These are phyloP conservation scores for Rhynchopsitta pachyrhyncha DNA, from an alignment of 2,113 vertebrate genomes.

Conservation along the genomic window DNA sequence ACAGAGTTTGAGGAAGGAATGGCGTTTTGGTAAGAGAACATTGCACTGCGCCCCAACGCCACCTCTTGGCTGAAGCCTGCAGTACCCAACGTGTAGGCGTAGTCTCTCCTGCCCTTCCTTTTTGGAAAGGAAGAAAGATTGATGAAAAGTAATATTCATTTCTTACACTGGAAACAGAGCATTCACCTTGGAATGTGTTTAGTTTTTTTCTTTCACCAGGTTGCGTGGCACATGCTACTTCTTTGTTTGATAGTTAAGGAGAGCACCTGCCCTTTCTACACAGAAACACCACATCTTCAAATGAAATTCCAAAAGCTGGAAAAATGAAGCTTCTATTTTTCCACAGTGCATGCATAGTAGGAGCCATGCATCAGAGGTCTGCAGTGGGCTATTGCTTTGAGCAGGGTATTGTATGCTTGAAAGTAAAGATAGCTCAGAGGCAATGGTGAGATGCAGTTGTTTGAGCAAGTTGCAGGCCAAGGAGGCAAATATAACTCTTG, in stretches of 20 bases:
- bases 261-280: neutral
- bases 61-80: conserved; percentile 65
- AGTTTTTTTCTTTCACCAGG: neutral
- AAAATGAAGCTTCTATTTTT: neutral
- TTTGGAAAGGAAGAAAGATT: neutral
- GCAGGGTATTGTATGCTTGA: fast-evolving
- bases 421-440: neutral
- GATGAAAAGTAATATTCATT: neutral
- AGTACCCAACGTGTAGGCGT: neutral
- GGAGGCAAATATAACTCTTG: neutral
- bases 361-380: neutral
- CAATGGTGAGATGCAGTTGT: neutral
- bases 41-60: conserved; percentile 53
- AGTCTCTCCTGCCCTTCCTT: neutral
- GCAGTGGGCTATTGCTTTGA: neutral
- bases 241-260: neutral
- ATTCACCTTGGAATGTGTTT: neutral
- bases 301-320: neutral
- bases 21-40: neutral
- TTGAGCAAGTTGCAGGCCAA: neutral
- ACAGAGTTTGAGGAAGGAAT: neutral
- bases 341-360: neutral
- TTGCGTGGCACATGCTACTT: neutral
- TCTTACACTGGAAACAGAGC: neutral
- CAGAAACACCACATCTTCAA: neutral